These are phyloP conservation scores for Embidobia sp. DNA, from an alignment of 2,888 invertebrate genomes.

Conservation along the genomic window DNA sequence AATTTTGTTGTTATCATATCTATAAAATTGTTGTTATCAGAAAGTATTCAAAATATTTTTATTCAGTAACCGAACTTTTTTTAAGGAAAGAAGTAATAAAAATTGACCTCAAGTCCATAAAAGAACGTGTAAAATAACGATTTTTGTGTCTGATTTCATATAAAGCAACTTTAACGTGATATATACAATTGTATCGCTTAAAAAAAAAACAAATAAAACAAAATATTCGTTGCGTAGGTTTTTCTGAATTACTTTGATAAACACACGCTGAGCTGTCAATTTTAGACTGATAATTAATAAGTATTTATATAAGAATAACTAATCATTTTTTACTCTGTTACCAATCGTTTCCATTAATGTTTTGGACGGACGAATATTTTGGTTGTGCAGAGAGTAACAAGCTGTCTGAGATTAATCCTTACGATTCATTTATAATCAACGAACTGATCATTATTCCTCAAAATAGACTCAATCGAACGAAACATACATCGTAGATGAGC, in stretches of 20 bases:
- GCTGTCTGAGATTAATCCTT: slow-evolving; percentile 20
- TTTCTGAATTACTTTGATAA: not conserved
- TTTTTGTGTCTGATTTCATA: slow-evolving; percentile 1
- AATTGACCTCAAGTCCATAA: too few relatives aligned
- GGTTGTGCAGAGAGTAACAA: slow-evolving; percentile 26
- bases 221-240: slow-evolving; percentile 37
- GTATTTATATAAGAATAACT: not conserved
- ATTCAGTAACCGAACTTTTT: too few relatives aligned
- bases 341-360: not conserved
- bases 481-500: slow-evolving; percentile 66
- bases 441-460: slow-evolving; percentile 41
- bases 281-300: slow-evolving; percentile 52
- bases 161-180: slow-evolving; percentile 15
- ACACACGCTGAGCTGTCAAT: slow-evolving; percentile 3
- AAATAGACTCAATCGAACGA: slow-evolving; percentile 50
- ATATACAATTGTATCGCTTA: not conserved
- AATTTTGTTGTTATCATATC: too few relatives aligned
- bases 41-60: too few relatives aligned
- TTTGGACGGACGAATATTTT: slow-evolving; percentile 39
- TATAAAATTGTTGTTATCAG: too few relatives aligned
- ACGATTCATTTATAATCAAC: slow-evolving; percentile 32
- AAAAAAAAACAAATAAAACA: not conserved
- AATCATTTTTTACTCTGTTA: slow-evolving; percentile 13
- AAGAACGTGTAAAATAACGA: not conserved
- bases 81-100: too few relatives aligned